Percentiles rank a stretch among this genome's conserved stretches.
Evolutionary conservation across 30 jellyfish, hydroid and myxozoan species (phyloP).

Genomic region (Mastigias papua): DNA sequence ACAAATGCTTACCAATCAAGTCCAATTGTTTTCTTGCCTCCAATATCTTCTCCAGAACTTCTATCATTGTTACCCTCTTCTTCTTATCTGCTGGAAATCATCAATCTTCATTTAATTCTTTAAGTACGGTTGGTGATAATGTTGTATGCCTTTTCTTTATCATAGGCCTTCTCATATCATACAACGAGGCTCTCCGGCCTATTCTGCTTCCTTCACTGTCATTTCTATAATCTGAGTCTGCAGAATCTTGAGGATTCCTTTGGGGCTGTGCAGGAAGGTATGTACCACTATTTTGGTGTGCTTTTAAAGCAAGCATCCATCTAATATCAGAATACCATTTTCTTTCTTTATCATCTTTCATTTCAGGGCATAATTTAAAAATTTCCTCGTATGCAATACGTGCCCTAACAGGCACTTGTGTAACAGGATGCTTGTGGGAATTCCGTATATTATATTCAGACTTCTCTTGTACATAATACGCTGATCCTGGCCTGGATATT

Average conservation of each 20-base stretch:
- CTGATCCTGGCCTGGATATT: conserved; percentile 43
- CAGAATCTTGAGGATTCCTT: conserved; percentile 3
- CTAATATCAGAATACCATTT: conserved; percentile 52
- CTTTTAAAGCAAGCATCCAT: conserved; percentile 79
- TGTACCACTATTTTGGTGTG: conserved; percentile 50
- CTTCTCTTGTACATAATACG: neutral
- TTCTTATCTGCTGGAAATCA: neutral
- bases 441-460: neutral
- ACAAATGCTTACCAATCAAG: too few species aligned
- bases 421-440: neutral
- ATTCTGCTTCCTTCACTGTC: conserved; percentile 36
- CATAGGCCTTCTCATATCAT: conserved; percentile 48
- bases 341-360: conserved; percentile 22
- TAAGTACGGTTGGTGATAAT: conserved; percentile 21
- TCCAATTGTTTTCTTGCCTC: too few species aligned
- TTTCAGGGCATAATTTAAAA: conserved; percentile 70
- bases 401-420: conserved; percentile 3
- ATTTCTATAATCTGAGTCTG: conserved; percentile 20
- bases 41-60: too few species aligned
- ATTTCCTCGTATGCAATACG: conserved; percentile 54
- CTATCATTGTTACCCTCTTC: too few species aligned
- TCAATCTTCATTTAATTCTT: neutral
- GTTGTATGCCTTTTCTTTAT: conserved; percentile 37
- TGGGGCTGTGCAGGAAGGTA: conserved; percentile 62
- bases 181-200: conserved; percentile 21